Evolutionary conservation across 2,113 vertebrate species (phyloP).

Genomic region (Tetrax tetrax): DNA sequence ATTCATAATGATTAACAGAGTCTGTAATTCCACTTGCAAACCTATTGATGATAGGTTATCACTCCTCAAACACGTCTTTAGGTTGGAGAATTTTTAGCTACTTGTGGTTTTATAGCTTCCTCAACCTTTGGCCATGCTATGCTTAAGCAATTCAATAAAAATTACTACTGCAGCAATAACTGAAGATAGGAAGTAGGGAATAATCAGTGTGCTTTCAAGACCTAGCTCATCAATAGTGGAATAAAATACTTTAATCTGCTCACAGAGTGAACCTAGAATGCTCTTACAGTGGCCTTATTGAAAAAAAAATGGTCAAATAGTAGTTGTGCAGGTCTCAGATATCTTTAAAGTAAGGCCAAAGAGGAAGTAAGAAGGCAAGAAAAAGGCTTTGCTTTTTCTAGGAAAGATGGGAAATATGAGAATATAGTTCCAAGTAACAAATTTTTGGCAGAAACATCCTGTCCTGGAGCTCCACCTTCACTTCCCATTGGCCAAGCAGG

Average conservation of each 20-base stretch:
- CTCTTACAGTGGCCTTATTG: not conserved
- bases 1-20: conserved; percentile 59
- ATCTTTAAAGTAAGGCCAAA: not conserved
- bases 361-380: not conserved
- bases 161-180: conserved; percentile 16
- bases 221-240: not conserved
- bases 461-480: not conserved
- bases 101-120: conserved; percentile 19
- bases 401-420: not conserved
- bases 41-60: conserved; percentile 21
- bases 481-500: not conserved
- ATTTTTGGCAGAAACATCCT: not conserved
- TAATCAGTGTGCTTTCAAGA: not conserved
- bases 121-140: conserved; percentile 36
- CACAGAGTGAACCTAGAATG: not conserved
- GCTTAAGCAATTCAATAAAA: conserved; percentile 44
- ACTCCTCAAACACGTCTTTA: conserved; percentile 13
- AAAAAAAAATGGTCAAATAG: not conserved
- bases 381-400: not conserved
- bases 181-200: not conserved
- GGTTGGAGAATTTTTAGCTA: conserved; percentile 48
- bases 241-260: not conserved
- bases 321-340: not conserved
- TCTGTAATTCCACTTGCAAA: not conserved
- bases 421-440: not conserved